Evolutionary conservation across 2,888 invertebrate genomes (phyloP).

Genomic region (Euproctis similis): DNA sequence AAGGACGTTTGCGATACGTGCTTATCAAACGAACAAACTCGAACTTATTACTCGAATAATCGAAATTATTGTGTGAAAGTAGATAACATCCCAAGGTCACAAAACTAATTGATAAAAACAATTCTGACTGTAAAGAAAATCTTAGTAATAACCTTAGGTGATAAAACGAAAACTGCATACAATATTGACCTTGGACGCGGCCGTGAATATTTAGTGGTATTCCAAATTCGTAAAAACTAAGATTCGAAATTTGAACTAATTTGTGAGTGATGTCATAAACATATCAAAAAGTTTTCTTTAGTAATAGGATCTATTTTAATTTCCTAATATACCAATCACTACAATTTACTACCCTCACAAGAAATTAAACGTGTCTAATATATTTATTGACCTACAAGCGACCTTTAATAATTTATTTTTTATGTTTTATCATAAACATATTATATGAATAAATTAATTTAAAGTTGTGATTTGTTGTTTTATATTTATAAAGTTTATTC

Average conservation of each 20-base stretch:
- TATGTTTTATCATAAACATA: slow-evolving; percentile 12
- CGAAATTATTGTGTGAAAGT: slow-evolving; percentile 20
- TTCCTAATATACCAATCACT: too few species aligned
- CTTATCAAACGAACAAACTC: slow-evolving; percentile 46
- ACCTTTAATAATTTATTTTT: slow-evolving; percentile 12
- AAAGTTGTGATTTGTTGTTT: slow-evolving; percentile 3
- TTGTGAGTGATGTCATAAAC: slow-evolving; percentile 8
- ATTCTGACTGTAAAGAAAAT: too few species aligned
- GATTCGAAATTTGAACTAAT: too few species aligned
- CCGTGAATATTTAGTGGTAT: slow-evolving; percentile 43
- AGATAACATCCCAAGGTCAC: slow-evolving; percentile 28
- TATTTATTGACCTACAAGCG: slow-evolving; percentile 6
- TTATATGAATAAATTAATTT: slow-evolving; percentile 13
- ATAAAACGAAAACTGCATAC: slow-evolving; percentile 44
- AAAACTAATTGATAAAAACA: too few species aligned
- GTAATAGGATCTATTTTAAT: too few species aligned
- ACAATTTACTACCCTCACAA: slow-evolving; percentile 13
- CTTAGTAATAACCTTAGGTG: too few species aligned
- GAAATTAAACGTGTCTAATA: slow-evolving; percentile 4
- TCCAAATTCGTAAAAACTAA: slow-evolving; percentile 54
- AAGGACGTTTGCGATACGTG: slow-evolving; percentile 57
- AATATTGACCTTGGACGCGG: slow-evolving; percentile 49
- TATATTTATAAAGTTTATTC: slow-evolving; percentile 7
- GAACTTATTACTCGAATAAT: slow-evolving; percentile 21
- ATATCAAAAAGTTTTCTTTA: too few species aligned